Base-by-base conservation (phyloP, 2,797 vertebrate genomes). In the Gobionotothen gibberifrons region DNA sequence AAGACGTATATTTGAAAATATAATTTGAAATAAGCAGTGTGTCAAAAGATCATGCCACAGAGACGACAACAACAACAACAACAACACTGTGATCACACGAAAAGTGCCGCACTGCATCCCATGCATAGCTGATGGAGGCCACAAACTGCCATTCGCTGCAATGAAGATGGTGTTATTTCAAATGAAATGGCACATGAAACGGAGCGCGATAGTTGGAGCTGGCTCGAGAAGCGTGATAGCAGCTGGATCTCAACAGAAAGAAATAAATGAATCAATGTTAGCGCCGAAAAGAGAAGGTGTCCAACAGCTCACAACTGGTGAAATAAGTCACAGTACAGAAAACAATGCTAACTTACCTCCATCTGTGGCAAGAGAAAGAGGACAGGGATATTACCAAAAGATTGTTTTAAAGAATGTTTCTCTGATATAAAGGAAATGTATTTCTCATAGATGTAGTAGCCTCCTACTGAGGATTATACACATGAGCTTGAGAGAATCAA, bases 321-420 rank as follows among this genome's bases (percentile, higher is more conserved):
- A 69, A 69, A 56, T 57, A 64, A 84, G 64, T 84, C 79, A 69
- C 58, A 81, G 72, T 57, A 78, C 74, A 85, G 72, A 72, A 78
- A 86, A 60, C 72, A 59, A 78, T 63, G 62, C 85, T 59, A 81
- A 94, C 95, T 95, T 93, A 95, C 95, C 95, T 91, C 90, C 92
- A 69, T 95, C 95, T 95, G 95, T 92, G 78, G 94, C 94, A 74
- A 93, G 75, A 92, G 83, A 90, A 86, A 82, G 84, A 84, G 89
- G 88, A 90, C 89, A 93, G 70, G 58, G 57, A 67, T 32, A 74
- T 93, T 92, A 93, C 71, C 62, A 81, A 58, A 73, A 15, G 69
- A 60, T 81, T 76, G 22, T 69, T 79, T 72, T 67, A 76, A 21
- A 81, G 68, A 76, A 58, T 26, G 15, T 46, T 67, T 72, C 13